Evolutionary conservation across 2,888 invertebrate genomes (phyloP), one percentile per base, ranked within the genome.

Genomic region (Crematogaster levior): DNA sequence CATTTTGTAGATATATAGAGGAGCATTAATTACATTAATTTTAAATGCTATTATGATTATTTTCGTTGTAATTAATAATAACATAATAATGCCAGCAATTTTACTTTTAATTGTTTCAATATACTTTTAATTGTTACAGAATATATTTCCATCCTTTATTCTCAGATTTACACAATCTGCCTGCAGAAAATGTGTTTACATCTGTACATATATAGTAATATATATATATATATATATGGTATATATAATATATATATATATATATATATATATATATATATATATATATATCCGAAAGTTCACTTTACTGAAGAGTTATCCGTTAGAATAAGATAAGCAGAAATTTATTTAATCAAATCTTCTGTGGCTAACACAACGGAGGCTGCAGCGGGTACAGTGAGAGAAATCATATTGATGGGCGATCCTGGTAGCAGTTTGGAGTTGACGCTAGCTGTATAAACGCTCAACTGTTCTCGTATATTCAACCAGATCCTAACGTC

Each of bases 401-500:
- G 24, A 5, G 24, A 34, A 3, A 63, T 40, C 0, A 90, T 86
- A 21, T 88, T 70, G 6, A 87, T 83, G 4, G 0, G 34, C 0
- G 40, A 24, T 51, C 89, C 90, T 0, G 77, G 9, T 0, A 10
- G 1, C 27, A 92, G 75, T 1, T 73, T 63, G 0, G 92, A 92
- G 1, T 82, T 48, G 2, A 91, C 87, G 63, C 92, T 93, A 0
- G 90, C 79, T 0, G 83, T 72, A 60, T 91, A 88, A 0, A 93
- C 84, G 3, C 24, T 43, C 85, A 93, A 75, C 18, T 58, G n/a
- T 7, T 86, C 68, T 0, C 92, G 92, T 56, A 92, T 74, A 53
- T 90, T 88, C 60, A 92, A 51, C 89, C 90, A 91, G 3, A 83
- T 72, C 15, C 74, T 87, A 0, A 91, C 90, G 56, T 94, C 90